A percentile compares a stretch with the other conserved stretches of the same genome.
Evolutionary conservation across 2,113 vertebrate species (phyloP).

Genomic region (Calonectris borealis): DNA sequence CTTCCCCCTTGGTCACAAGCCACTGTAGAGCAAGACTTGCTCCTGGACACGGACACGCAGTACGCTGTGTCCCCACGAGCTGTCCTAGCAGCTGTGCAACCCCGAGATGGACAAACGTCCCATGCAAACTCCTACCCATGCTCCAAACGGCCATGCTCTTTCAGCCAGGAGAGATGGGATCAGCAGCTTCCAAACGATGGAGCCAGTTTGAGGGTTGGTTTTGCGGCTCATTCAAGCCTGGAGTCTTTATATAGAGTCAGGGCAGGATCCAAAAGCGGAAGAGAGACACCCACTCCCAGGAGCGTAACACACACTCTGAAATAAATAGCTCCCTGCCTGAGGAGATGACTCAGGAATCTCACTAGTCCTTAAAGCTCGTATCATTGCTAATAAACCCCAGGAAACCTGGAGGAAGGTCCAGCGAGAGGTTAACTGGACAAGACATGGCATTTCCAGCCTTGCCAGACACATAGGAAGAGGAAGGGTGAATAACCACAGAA

Average conservation of each 20-base stretch:
- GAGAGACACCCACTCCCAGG: constrained; percentile 59
- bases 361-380: constrained; percentile 30
- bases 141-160: background rate
- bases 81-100: background rate
- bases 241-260: constrained; percentile 58
- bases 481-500: background rate
- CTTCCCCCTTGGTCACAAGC: background rate
- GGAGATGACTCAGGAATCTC: constrained; percentile 62
- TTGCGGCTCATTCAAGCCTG: constrained; percentile 53
- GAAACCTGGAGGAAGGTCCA: background rate
- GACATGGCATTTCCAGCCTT: background rate
- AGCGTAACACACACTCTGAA: constrained; percentile 47
- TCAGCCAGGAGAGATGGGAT: background rate
- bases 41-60: background rate
- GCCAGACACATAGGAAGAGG: background rate
- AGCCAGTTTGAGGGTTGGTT: constrained; percentile 19
- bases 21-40: background rate
- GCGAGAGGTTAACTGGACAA: background rate
- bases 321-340: constrained; percentile 57
- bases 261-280: constrained; percentile 62
- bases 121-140: background rate
- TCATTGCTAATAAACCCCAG: constrained; percentile 17
- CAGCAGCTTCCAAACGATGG: background rate
- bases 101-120: background rate
- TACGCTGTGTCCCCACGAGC: accelerated